Conservation (phyloP, 2,888 invertebrate genomes). For the Perizoma affinitatum region DNA sequence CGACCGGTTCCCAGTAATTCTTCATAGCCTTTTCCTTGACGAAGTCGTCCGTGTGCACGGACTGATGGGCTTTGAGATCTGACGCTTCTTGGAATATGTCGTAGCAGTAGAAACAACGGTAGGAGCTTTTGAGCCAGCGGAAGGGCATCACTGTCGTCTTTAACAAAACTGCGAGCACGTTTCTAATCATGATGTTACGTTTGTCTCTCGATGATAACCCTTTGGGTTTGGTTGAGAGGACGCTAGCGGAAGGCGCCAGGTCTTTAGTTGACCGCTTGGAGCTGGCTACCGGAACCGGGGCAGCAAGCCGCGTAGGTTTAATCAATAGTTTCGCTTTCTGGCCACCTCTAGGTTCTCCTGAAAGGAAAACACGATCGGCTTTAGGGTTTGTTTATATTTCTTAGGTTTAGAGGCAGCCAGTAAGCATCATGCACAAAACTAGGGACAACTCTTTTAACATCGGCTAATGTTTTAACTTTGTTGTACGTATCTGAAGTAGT, state of each 20-base stretch:
- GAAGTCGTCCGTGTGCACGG: conserved; percentile 55
- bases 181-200: conserved; percentile 65
- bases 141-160: conserved; percentile 76
- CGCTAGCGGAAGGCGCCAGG: conserved; percentile 29
- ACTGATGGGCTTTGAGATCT: conserved; percentile 67
- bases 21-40: conserved; percentile 68
- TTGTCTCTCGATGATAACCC: conserved; percentile 59
- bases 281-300: conserved; percentile 9
- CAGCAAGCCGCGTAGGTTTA: conserved; percentile 17
- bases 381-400: conserved; percentile 44
- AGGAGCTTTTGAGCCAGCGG: conserved; percentile 75
- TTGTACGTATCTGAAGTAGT: too few relatives aligned
- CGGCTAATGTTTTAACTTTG: neutral
- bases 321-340: conserved; percentile 51
- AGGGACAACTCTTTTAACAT: neutral
- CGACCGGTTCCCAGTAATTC: conserved; percentile 75
- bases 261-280: conserved; percentile 21
- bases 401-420: conserved; percentile 59
- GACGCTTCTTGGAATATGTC: conserved; percentile 74
- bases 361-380: conserved; percentile 65
- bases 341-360: conserved; percentile 74
- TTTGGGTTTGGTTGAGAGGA: conserved; percentile 31
- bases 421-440: conserved; percentile 42
- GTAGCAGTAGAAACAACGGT: conserved; percentile 78
- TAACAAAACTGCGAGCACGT: conserved; percentile 65